phyloP scores from a whole-genome alignment of 92 coral and sea anemone species.

The Umimayanthus chanpuru region DNA sequence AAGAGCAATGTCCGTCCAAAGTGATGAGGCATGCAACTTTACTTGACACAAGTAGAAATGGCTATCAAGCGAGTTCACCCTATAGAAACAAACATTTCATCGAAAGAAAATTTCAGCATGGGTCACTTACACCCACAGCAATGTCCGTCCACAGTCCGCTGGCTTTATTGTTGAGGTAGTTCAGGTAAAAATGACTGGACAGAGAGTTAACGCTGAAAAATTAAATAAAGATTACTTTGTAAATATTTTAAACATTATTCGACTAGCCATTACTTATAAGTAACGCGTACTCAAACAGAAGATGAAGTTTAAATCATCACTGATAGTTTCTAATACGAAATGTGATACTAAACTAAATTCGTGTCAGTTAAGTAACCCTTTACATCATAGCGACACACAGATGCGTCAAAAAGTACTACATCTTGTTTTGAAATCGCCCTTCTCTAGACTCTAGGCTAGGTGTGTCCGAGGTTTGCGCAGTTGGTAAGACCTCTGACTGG shows the following conservation, averaged over 20 bases:
- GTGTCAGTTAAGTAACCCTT: too few species aligned
- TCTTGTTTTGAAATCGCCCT: too few species aligned
- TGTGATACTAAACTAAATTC: too few species aligned
- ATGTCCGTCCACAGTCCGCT: slow-evolving; percentile 71
- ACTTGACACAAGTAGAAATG: slow-evolving; percentile 19
- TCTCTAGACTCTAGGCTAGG: too few species aligned
- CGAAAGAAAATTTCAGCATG: not conserved
- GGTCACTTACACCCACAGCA: slow-evolving; percentile 58
- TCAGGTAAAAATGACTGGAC: slow-evolving; percentile 63
- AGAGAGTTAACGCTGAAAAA: slow-evolving; percentile 60
- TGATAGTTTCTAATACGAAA: too few species aligned
- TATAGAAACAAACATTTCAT: not conserved
- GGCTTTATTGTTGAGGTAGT: slow-evolving; percentile 14
- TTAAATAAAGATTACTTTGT: not conserved
- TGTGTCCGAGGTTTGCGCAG: too few species aligned
- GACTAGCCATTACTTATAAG: too few species aligned
- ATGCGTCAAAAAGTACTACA: too few species aligned
- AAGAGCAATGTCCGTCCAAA: slow-evolving; percentile 4
- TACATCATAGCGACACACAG: too few species aligned
- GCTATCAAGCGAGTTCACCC: slow-evolving; percentile 12
- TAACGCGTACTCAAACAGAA: too few species aligned
- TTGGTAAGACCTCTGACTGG: too few species aligned
- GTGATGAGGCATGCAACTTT: not conserved
- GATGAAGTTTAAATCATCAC: too few species aligned
- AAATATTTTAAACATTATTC: not conserved